Evolutionary conservation across 64 coral and sea anemone species (phyloP).

Genomic region (Actinia equina): DNA sequence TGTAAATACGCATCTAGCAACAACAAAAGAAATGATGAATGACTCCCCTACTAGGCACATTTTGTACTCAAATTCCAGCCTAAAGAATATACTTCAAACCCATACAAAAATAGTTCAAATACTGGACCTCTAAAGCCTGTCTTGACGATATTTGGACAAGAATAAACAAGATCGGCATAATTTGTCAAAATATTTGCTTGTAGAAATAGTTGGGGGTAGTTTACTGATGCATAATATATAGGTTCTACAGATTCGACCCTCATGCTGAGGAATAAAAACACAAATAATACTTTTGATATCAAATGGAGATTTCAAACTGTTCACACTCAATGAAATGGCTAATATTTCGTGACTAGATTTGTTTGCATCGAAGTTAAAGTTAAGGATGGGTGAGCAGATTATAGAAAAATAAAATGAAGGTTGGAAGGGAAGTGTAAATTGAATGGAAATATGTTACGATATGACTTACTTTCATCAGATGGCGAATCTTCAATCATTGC

Average conservation of each 20-base stretch:
- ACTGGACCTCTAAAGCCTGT: background rate
- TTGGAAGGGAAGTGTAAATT: background rate
- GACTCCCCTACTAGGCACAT: background rate
- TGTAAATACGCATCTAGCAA: background rate
- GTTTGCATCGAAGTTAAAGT: background rate
- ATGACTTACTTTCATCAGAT: conserved; percentile 46
- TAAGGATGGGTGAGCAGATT: background rate
- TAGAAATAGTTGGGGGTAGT: background rate
- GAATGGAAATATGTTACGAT: background rate
- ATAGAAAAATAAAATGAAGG: background rate
- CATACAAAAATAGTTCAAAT: background rate
- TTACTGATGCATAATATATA: background rate
- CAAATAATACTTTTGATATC: background rate
- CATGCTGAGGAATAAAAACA: background rate
- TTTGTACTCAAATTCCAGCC: background rate
- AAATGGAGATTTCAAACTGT: background rate
- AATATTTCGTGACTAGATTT: background rate
- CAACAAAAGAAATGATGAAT: background rate
- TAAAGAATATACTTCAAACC: background rate
- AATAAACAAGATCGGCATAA: background rate
- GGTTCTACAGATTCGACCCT: background rate
- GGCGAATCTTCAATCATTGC: conserved; percentile 39
- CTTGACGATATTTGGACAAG: background rate
- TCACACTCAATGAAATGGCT: background rate
- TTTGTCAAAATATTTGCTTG: background rate